Evolutionary conservation across 2,113 vertebrate genomes (phyloP).

Genomic region (Alces alces): DNA sequence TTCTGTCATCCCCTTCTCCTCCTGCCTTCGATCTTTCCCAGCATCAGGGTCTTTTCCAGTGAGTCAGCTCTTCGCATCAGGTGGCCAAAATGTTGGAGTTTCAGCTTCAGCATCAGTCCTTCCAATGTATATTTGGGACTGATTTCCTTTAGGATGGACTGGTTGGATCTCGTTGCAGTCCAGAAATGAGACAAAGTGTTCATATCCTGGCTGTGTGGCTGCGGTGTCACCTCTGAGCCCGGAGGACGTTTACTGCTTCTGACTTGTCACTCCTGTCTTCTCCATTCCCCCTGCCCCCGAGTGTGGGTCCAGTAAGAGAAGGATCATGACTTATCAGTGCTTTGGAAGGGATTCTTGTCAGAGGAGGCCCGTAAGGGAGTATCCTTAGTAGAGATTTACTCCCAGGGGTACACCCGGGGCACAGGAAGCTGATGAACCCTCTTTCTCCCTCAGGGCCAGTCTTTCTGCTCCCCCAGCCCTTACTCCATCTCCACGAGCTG

Average conservation of each 20-base stretch:
- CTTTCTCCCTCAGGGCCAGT: background rate
- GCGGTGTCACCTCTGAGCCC: background rate
- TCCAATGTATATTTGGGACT: background rate
- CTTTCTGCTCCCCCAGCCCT: background rate
- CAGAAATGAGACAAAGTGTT: background rate
- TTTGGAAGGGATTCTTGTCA: background rate
- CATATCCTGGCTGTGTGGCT: background rate
- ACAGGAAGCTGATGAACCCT: background rate
- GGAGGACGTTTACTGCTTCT: background rate
- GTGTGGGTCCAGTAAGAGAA: background rate
- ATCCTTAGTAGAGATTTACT: background rate
- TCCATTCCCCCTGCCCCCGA: background rate
- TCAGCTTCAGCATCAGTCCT: background rate
- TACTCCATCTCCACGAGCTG: background rate
- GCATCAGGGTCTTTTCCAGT: background rate
- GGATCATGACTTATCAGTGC: background rate
- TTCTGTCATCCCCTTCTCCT: background rate
- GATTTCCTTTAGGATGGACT: background rate
- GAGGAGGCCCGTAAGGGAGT: background rate
- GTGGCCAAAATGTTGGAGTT: background rate
- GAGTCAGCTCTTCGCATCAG: background rate
- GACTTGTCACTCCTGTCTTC: background rate
- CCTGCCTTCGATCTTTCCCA: background rate
- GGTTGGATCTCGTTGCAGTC: background rate
- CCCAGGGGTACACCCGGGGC: fast-evolving